These are phyloP conservation scores for Dallia pectoralis DNA, from an alignment of 2,797 vertebrate species.

Conservation along the genomic window DNA sequence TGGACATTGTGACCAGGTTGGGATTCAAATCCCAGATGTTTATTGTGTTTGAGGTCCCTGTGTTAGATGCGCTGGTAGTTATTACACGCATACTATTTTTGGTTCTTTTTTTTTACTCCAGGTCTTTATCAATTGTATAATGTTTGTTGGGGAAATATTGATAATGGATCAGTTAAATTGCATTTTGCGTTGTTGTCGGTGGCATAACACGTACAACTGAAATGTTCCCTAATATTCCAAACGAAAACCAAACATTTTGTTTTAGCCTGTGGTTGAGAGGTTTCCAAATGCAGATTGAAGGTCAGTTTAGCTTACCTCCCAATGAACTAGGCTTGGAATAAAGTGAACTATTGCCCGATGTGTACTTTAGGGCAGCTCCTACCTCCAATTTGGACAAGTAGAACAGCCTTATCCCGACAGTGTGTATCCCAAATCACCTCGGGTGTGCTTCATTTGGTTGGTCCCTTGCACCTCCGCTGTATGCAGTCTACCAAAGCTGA, in stretches of 20 bases:
- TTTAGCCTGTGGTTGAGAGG: background rate
- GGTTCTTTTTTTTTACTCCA: background rate
- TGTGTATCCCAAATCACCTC: too few relatives aligned
- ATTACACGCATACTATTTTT: background rate
- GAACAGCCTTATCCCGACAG: background rate
- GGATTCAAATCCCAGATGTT: background rate
- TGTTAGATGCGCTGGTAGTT: background rate
- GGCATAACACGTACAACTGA: background rate
- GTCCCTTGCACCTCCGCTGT: too few relatives aligned
- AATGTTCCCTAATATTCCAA: background rate
- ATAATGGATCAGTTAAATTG: background rate
- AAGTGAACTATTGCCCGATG: background rate
- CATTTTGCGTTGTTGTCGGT: background rate
- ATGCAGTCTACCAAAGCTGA: too few relatives aligned
- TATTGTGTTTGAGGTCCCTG: background rate
- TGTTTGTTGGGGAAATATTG: background rate
- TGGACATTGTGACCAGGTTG: background rate
- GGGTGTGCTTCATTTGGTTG: too few relatives aligned
- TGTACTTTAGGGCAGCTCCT: background rate
- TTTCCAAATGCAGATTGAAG: background rate
- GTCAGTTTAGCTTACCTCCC: background rate
- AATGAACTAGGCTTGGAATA: background rate
- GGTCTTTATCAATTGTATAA: background rate
- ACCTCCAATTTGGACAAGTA: slow-evolving; percentile 5
- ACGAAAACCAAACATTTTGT: background rate